phyloP scores from a whole-genome alignment of 2,888 invertebrate species.

The Polia nebulosa region DNA sequence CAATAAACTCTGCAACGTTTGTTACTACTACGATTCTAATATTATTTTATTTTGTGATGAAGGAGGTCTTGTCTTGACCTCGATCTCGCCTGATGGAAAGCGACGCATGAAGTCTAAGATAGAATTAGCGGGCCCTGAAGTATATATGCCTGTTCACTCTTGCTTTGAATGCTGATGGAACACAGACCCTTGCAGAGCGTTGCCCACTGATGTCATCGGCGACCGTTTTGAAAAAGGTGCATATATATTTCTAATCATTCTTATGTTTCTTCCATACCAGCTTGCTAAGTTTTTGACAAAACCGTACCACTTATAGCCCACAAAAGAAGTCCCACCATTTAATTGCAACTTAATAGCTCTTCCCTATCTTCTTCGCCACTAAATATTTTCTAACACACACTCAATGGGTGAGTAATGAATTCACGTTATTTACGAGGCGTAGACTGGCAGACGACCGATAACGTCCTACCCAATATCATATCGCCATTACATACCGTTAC shows the following conservation, averaged over 20 bases:
- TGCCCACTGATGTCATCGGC: no score
- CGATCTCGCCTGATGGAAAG: no score
- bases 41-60: no score
- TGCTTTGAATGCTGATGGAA: no score
- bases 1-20: no score
- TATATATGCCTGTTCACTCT: no score
- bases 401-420: slow-evolving; percentile 82
- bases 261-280: not conserved
- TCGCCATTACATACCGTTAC: slow-evolving; percentile 81
- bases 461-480: slow-evolving; percentile 83
- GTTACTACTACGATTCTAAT: no score
- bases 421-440: slow-evolving; percentile 83
- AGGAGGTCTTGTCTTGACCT: no score
- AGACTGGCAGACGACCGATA: slow-evolving; percentile 83
- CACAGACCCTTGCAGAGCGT: no score
- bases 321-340: slow-evolving; percentile 52
- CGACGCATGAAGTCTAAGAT: no score
- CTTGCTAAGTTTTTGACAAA: slow-evolving; percentile 5
- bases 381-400: slow-evolving; percentile 79
- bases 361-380: slow-evolving; percentile 74
- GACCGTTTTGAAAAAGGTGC: not conserved
- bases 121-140: no score
- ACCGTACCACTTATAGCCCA: slow-evolving; percentile 15
- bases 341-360: slow-evolving; percentile 66
- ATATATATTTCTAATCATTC: not conserved